Percentiles rank a stretch among this genome's conserved stretches.
Evolutionary conservation across 64 coral and sea anemone genomes (phyloP).

Genomic region (Actinia tenebrosa): DNA sequence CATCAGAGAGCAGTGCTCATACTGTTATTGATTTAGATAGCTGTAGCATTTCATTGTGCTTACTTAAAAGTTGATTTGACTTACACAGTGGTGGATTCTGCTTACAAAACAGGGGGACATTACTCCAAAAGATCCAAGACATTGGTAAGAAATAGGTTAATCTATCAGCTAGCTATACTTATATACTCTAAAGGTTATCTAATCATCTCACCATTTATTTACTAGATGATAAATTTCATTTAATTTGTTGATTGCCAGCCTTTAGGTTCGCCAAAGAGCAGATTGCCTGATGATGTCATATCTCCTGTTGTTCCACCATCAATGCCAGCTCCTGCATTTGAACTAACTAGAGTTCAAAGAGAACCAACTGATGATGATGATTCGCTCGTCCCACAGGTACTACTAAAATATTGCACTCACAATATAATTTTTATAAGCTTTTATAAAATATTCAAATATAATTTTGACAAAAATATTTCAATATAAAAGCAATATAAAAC

Average conservation of each 20-base stretch:
- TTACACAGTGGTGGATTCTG: constrained; percentile 24
- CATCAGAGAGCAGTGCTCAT: too few relatives aligned
- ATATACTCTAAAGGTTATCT: background rate
- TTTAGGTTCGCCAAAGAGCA: constrained; percentile 35
- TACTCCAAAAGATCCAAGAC: constrained; percentile 25
- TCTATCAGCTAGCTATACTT: too few relatives aligned
- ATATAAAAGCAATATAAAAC: too few relatives aligned
- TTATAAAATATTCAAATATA: too few relatives aligned
- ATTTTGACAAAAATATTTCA: too few relatives aligned
- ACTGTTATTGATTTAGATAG: too few relatives aligned
- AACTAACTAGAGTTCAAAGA: constrained; percentile 40
- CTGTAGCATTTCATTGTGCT: too few relatives aligned
- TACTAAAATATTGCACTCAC: background rate
- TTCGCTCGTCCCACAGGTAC: background rate
- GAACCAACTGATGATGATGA: constrained; percentile 6
- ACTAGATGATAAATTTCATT: background rate
- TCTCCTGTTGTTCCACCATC: constrained; percentile 52
- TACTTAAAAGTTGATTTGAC: background rate
- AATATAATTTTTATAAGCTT: too few relatives aligned
- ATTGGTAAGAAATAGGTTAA: constrained; percentile 22
- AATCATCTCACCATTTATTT: background rate
- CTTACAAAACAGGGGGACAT: constrained; percentile 26
- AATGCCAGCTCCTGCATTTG: constrained; percentile 46
- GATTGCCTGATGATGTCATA: constrained; percentile 64
- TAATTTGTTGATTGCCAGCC: constrained; percentile 14